These are phyloP conservation scores for Pycnonotus jocosus DNA, from an alignment of 2,113 vertebrate genomes.

Conservation along the genomic window DNA sequence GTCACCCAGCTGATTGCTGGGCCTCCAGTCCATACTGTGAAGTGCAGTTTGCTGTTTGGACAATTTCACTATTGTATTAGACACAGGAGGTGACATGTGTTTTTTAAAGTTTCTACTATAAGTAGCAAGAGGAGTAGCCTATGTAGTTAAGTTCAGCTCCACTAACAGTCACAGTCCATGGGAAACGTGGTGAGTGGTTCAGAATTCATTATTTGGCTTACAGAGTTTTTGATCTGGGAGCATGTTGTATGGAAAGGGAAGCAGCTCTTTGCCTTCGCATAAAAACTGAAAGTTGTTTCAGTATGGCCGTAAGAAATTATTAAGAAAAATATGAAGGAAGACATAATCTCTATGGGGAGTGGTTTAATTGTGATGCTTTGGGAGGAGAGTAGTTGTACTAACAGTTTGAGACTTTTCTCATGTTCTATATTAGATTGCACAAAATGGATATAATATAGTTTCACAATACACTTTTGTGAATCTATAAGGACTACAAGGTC, in stretches of 20 bases:
- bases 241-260: not conserved
- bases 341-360: not conserved
- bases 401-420: not conserved
- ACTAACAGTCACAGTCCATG: not conserved
- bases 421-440: not conserved
- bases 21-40: not conserved
- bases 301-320: not conserved
- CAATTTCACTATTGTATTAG: not conserved
- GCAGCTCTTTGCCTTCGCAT: not conserved
- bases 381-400: not conserved
- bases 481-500: not conserved
- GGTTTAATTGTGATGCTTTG: not conserved
- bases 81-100: not conserved
- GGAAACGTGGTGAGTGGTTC: not conserved
- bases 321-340: not conserved
- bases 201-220: not conserved
- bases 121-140: not conserved
- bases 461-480: not conserved
- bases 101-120: not conserved
- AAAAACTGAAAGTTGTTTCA: not conserved
- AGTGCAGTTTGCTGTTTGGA: not conserved
- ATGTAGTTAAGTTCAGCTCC: not conserved
- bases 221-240: not conserved
- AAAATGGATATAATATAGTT: not conserved
- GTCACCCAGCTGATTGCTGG: not conserved